Evolutionary conservation across 2,888 invertebrate species (phyloP), one percentile per base, ranked within the genome.

Genomic region (Tetanocera ferruginea): DNA sequence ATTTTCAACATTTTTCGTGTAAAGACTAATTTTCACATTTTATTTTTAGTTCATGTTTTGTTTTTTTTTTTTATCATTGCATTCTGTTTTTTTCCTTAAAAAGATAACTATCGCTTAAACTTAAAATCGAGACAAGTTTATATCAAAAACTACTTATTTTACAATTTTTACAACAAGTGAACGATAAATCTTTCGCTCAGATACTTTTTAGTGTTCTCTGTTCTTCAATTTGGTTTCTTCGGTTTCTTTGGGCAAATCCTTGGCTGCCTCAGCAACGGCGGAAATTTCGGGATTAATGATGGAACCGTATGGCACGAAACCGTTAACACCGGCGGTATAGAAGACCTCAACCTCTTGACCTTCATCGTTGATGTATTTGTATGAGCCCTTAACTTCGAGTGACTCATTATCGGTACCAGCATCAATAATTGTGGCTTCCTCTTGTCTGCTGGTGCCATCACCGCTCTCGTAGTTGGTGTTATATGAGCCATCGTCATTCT

Each of bases 271-370:
- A 34, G 89, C 90, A 11, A 83, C 86, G 4, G 86, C 84, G 0
- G 87, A 83, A 43, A 90, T 89, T 28, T 88, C 86, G 11, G 86
- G 81, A 72, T 85, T 82, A 51, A 90, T 89, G 5, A 81, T 84
- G 1, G 82, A 81, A 5, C 89, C 87, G 11, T 83, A 80, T 31
- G 89, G 89, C 9, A 90, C 89, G 69, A 89, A 90, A 43, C 89
- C 89, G 78, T 89, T 87, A 55, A 83, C 83, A 70, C 89, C 89
- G 14, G 89, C 89, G 0, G 89, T 90, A 57, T 90, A 90, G 81
- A 82, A 83, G 1, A 90, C 89, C 76, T 86, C 86, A 1, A 89
- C 86, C 37, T 85, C 83, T n/a, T 86, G 79, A 49, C 88, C 89
- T 2, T 83, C 76, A 0, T 84, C 86, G 77, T 90, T 85, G 76